A percentile compares a stretch with the other conserved stretches of the same genome.
Conservation (phyloP, 2,113 vertebrate species). For the Atherinomorus stipes region DNA sequence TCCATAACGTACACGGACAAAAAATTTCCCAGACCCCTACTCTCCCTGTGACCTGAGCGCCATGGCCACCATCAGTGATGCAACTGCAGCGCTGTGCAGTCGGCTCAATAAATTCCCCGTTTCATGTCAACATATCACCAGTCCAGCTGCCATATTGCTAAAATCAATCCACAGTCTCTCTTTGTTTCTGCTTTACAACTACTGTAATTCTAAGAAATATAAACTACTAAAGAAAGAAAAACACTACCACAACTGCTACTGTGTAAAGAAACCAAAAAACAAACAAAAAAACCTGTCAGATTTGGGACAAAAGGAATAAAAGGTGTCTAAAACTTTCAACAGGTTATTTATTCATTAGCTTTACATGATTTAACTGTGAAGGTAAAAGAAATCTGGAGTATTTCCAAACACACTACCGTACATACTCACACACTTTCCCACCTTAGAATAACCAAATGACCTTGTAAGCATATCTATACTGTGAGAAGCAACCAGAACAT, state of each 20-base stretch:
- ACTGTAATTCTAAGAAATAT: background rate
- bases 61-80: constrained; percentile 53
- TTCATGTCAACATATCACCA: constrained; percentile 31
- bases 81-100: constrained; percentile 56
- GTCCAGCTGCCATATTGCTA: constrained; percentile 37
- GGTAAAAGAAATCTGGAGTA: background rate
- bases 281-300: no score
- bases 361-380: background rate
- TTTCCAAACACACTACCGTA: background rate
- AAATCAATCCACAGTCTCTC: background rate
- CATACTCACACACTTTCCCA: no score
- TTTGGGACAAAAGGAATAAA: no score
- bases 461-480: no score
- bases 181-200: no score
- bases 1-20: constrained; percentile 74
- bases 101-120: constrained; percentile 37
- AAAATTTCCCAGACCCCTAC: constrained; percentile 79
- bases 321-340: background rate
- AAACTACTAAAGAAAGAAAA: background rate
- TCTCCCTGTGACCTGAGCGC: constrained; percentile 75
- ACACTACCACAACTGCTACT: background rate
- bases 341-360: background rate
- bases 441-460: background rate
- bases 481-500: no score
- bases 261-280: no score